These are phyloP conservation scores for Heloderma charlesbogerti DNA, from an alignment of 2,113 vertebrate genomes.

Conservation along the genomic window DNA sequence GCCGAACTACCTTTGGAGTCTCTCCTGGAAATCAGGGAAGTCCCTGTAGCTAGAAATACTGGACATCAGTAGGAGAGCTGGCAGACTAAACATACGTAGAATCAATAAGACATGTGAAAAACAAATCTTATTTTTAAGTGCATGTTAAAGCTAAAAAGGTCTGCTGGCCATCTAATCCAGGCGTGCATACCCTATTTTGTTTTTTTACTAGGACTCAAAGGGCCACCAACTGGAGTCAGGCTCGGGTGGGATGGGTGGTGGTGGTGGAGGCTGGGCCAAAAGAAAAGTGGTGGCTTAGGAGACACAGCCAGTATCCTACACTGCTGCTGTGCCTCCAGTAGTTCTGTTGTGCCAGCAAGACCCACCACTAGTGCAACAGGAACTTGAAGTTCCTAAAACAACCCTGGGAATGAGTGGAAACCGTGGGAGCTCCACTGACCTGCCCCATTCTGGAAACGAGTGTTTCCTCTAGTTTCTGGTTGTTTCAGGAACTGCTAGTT, in stretches of 20 bases:
- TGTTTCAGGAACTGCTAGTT: too few species aligned
- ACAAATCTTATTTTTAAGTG: neutral
- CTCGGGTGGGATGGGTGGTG: neutral
- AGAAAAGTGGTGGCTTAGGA: neutral
- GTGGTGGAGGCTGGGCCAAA: neutral
- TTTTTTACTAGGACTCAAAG: neutral
- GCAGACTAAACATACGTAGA: constrained; percentile 24
- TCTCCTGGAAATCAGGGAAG: neutral
- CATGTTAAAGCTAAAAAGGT: neutral
- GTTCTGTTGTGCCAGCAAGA: too few species aligned
- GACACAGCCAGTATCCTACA: neutral
- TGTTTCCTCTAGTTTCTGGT: too few species aligned
- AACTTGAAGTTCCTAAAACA: too few species aligned
- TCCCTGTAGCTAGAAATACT: constrained; percentile 8
- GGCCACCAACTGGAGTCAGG: neutral
- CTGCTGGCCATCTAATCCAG: neutral
- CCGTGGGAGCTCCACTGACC: too few species aligned
- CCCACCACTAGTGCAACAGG: too few species aligned
- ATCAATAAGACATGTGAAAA: neutral
- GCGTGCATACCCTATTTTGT: neutral
- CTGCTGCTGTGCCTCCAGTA: neutral
- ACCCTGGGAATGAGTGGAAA: too few species aligned
- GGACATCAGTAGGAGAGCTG: constrained; percentile 11
- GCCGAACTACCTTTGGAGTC: neutral
- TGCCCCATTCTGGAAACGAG: too few species aligned